A percentile compares a stretch with the other conserved stretches of the same genome.
Conservation (phyloP, 2,888 invertebrate genomes). For the Temnothorax rugatulus region DNA sequence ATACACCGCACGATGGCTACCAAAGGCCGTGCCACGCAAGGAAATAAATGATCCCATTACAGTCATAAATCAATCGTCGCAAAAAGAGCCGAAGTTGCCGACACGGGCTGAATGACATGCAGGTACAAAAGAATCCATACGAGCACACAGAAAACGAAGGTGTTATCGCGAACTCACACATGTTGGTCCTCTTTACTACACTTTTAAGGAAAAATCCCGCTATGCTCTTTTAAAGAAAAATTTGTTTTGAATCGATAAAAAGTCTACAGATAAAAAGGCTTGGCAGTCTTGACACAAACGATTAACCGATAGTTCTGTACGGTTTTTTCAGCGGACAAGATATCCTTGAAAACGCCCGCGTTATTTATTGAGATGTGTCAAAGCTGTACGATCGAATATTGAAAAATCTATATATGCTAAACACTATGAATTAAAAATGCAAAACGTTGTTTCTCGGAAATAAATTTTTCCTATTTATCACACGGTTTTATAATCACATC, state of each 20-base stretch:
- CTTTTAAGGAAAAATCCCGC: background rate
- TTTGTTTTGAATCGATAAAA: background rate
- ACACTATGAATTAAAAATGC: conserved; percentile 2
- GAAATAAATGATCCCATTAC: conserved; percentile 81
- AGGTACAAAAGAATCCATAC: conserved; percentile 24
- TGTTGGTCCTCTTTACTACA: background rate
- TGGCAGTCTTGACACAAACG: background rate
- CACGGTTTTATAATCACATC: background rate
- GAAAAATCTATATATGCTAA: background rate
- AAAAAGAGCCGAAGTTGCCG: conserved; percentile 76
- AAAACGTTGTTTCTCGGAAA: background rate
- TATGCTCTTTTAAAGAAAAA: background rate
- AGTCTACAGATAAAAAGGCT: background rate
- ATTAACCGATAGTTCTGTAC: background rate
- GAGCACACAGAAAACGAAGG: conserved; percentile 41
- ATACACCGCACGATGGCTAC: conserved; percentile 44
- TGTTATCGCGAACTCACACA: conserved; percentile 20
- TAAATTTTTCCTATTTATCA: background rate
- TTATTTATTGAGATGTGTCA: background rate
- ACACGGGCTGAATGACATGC: conserved; percentile 58
- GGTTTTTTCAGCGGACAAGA: background rate
- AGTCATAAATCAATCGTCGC: conserved; percentile 83
- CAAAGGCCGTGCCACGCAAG: conserved; percentile 38
- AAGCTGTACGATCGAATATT: background rate
- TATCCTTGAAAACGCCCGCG: background rate